Percentiles rank a stretch among this genome's conserved stretches.
phyloP scores from a whole-genome alignment of 2,888 invertebrate genomes.

The Tethea ocularis region DNA sequence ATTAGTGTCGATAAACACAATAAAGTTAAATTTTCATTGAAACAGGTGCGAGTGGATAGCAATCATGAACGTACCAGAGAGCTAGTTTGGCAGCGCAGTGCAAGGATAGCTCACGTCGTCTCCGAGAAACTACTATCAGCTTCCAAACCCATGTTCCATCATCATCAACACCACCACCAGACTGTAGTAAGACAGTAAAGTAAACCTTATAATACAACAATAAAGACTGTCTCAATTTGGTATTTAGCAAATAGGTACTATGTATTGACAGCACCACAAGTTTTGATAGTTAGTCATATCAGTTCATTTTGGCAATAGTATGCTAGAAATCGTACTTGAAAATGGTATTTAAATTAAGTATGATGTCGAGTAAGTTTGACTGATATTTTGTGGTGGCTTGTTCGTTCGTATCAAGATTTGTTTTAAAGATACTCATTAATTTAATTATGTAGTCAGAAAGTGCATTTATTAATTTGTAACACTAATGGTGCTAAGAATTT shows the following conservation, averaged over 20 bases:
- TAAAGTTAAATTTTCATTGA: slow-evolving; percentile 18
- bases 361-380: slow-evolving; percentile 5
- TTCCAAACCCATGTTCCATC: slow-evolving; percentile 75
- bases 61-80: slow-evolving; percentile 93
- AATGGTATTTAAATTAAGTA: neutral
- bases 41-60: slow-evolving; percentile 92
- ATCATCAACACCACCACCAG: slow-evolving; percentile 54
- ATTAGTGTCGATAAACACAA: neutral
- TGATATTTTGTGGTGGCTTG: slow-evolving; percentile 7
- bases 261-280: too few relatives aligned
- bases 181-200: slow-evolving; percentile 50
- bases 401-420: slow-evolving; percentile 22
- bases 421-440: slow-evolving; percentile 69
- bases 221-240: neutral
- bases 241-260: too few relatives aligned
- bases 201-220: neutral
- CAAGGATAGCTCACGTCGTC: slow-evolving; percentile 92
- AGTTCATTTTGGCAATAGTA: neutral
- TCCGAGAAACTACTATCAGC: slow-evolving; percentile 88
- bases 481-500: slow-evolving; percentile 59
- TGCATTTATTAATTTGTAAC: slow-evolving; percentile 75
- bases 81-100: slow-evolving; percentile 92
- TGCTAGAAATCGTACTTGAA: neutral
- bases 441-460: slow-evolving; percentile 61
- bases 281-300: neutral